Evolutionary conservation across 2,797 vertebrate genomes (phyloP).

Genomic region (Chromobotia macracanthus): DNA sequence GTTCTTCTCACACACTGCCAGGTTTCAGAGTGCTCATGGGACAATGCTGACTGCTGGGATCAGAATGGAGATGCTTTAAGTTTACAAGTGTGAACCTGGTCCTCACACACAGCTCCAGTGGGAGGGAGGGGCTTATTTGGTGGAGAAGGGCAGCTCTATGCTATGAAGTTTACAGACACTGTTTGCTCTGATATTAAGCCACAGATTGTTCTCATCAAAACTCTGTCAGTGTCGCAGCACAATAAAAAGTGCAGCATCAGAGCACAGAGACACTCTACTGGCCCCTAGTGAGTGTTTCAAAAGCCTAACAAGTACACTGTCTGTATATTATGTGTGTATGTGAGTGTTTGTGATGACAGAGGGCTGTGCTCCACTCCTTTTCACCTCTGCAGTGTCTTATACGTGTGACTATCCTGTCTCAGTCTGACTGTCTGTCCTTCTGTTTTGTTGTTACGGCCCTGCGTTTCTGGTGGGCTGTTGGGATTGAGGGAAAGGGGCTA

Average conservation of each 20-base stretch:
- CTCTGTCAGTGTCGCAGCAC: constrained; percentile 48
- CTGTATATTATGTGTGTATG: constrained; percentile 38
- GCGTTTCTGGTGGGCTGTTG: constrained; percentile 40
- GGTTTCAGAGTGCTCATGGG: constrained; percentile 62
- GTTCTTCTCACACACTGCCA: constrained; percentile 62
- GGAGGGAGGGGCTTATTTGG: not conserved
- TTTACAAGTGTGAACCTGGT: constrained; percentile 27
- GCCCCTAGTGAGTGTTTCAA: constrained; percentile 14
- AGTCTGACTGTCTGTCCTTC: constrained; percentile 40
- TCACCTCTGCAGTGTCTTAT: constrained; percentile 44
- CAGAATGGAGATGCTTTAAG: constrained; percentile 37
- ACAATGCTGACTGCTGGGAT: constrained; percentile 45
- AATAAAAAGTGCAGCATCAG: constrained; percentile 50
- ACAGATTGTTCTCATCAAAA: constrained; percentile 59
- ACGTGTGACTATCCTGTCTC: constrained; percentile 39
- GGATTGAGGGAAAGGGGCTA: constrained; percentile 24
- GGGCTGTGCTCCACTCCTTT: constrained; percentile 51
- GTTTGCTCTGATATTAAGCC: constrained; percentile 60
- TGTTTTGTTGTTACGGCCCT: no score
- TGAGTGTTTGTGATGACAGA: constrained; percentile 44
- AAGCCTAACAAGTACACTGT: constrained; percentile 31
- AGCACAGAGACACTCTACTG: constrained; percentile 33
- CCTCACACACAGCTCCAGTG: constrained; percentile 30
- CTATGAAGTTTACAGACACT: constrained; percentile 24
- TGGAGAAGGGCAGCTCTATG: constrained; percentile 6